phyloP scores from a whole-genome alignment of 2,113 vertebrate genomes.

The Mixornis gularis region DNA sequence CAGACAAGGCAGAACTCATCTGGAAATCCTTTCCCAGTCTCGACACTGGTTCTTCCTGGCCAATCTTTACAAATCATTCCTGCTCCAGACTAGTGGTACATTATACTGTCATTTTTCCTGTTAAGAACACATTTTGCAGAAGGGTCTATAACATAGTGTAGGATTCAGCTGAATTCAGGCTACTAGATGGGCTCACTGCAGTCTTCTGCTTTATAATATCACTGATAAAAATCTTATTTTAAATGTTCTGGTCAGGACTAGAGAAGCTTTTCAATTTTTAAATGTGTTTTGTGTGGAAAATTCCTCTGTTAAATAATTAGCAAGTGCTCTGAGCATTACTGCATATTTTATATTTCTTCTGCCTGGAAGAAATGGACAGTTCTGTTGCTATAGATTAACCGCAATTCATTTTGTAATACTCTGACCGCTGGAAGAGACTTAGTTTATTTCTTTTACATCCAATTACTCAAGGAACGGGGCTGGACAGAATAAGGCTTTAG shows the following conservation, averaged over 20 bases:
- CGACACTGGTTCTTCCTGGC: not conserved
- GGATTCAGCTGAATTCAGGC: not conserved
- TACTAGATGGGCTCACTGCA: not conserved
- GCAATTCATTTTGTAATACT: not conserved
- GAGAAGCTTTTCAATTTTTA: slow-evolving; percentile 9
- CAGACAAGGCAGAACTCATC: not conserved
- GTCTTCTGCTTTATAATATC: not conserved
- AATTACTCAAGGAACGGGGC: not conserved
- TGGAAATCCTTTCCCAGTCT: not conserved
- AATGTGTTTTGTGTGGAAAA: not conserved
- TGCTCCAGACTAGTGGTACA: not conserved
- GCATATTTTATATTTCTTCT: not conserved
- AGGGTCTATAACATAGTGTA: not conserved
- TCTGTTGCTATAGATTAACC: not conserved
- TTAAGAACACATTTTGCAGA: not conserved
- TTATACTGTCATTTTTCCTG: not conserved
- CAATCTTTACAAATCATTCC: not conserved
- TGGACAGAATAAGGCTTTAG: not conserved
- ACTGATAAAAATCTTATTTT: not conserved
- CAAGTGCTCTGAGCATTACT: not conserved
- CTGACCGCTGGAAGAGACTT: not conserved
- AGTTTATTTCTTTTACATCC: not conserved
- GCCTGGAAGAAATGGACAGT: not conserved
- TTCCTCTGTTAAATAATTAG: slow-evolving; percentile 31
- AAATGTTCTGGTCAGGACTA: not conserved